Base-by-base conservation (phyloP, 1,140 invertebrate species). In the Dendroctonus valens region DNA sequence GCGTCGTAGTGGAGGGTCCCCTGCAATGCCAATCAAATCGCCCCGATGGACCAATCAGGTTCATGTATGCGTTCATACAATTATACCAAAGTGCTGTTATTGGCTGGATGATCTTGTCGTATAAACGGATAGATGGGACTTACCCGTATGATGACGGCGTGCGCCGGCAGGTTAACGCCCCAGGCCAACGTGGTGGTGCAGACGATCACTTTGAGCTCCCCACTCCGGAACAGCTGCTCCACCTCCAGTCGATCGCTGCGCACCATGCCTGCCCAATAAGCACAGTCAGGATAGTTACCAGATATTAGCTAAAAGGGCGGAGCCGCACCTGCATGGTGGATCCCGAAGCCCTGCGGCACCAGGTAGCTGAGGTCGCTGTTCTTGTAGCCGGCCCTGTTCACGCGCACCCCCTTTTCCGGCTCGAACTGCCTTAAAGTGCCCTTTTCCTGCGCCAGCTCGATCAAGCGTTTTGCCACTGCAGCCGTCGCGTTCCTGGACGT, bases 101-200 rank as follows among this genome's bases (percentile, higher is more conserved):
- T n/a, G n/a, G n/a, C n/a, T n/a, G n/a, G n/a, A n/a, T n/a, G n/a
- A n/a, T n/a, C n/a, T n/a, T n/a, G n/a, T n/a, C n/a, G n/a, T 11
- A 46, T 14, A 46, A 46, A 46, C 9, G 9, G 12, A 46, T 14
- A 46, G 9, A 9, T 46, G 9, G 44, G 44, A 59, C 5, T 76
- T 82, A 93, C 91, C 79, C 91, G 91, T 70, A 99, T 99, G 53
- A 99, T 90, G 65, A 99, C 97, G 59, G 93, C 95, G 81, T 98
- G 96, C 0, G 97, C 97, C 0, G 97, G 97, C 68, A 99, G 82
- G 83, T 99, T 99, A 0, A 99, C 97, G 71, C 98, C 98, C 98
- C 98, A 99, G 37, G 98, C 98, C 7, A 99, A 82, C 0, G 98
- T 99, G 0, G 97, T 93, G 0, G 98, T 99, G 80, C 97, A 99